Conservation (phyloP, 2,797 vertebrate species). For the Premnoplex brunnescens region DNA sequence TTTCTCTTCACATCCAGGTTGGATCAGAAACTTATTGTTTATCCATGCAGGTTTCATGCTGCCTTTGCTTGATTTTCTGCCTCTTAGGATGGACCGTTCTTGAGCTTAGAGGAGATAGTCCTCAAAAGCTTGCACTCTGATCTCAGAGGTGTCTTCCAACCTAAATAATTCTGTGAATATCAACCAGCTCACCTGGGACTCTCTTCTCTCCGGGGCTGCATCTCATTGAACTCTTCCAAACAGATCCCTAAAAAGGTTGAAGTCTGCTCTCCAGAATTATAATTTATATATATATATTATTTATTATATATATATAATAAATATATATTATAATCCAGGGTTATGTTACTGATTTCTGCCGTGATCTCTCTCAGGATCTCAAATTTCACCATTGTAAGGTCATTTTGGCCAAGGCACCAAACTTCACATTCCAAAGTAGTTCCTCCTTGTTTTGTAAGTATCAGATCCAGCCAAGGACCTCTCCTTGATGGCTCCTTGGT, state of each 20-base stretch:
- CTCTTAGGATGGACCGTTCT: background rate
- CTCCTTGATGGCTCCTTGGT: background rate
- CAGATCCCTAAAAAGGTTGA: background rate
- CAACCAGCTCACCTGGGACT: background rate
- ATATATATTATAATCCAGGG: no score
- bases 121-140: background rate
- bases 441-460: background rate
- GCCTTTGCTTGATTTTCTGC: background rate
- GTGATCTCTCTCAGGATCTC: background rate
- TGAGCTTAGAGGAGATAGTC: background rate
- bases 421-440: background rate
- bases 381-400: background rate
- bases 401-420: background rate
- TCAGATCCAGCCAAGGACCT: background rate
- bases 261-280: background rate
- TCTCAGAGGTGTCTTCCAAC: background rate
- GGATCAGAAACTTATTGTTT: background rate
- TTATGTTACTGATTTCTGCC: background rate
- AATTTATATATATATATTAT: no score
- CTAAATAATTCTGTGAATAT: background rate
- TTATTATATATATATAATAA: no score
- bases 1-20: background rate
- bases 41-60: background rate
- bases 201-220: background rate
- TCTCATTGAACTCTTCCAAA: background rate